phyloP scores from a whole-genome alignment of 2,113 vertebrate genomes.

The Hiodon tergisus region DNA sequence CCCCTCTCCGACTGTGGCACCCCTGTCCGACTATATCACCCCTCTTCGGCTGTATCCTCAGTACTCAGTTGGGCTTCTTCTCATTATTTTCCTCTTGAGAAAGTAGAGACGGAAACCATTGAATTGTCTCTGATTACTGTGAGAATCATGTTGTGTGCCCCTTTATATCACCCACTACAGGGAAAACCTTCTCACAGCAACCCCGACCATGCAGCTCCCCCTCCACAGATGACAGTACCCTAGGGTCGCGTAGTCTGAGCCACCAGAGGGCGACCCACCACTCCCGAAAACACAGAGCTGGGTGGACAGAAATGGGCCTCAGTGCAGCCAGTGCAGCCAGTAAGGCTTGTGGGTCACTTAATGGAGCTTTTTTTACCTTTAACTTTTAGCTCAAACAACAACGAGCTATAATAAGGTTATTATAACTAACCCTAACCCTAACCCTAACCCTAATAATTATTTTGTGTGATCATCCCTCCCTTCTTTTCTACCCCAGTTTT shows the following conservation, averaged over 20 bases:
- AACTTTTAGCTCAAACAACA: too few relatives aligned
- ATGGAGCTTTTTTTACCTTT: too few relatives aligned
- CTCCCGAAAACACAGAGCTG: constrained; percentile 42
- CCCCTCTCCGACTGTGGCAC: not conserved
- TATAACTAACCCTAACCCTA: too few relatives aligned
- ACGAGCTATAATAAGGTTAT: too few relatives aligned
- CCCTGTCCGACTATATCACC: too few relatives aligned
- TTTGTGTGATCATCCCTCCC: not conserved
- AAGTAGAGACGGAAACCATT: too few relatives aligned
- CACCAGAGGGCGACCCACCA: constrained; percentile 55
- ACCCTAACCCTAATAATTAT: too few relatives aligned
- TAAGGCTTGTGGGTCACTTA: constrained; percentile 29
- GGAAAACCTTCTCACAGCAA: constrained; percentile 46
- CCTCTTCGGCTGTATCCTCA: too few relatives aligned
- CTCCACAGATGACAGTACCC: constrained; percentile 37
- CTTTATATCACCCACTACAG: constrained; percentile 29
- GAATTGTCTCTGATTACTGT: too few relatives aligned
- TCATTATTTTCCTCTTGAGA: not conserved
- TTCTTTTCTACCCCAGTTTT: constrained; percentile 36
- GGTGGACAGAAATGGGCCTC: constrained; percentile 43
- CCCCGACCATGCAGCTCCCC: constrained; percentile 39
- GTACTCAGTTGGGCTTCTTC: not conserved
- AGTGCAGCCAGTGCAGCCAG: constrained; percentile 50
- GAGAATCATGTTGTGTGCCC: not conserved
- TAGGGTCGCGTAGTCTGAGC: constrained; percentile 58